These are phyloP conservation scores for Mycteria americana DNA, from an alignment of 2,797 vertebrate species.

Conservation along the genomic window DNA sequence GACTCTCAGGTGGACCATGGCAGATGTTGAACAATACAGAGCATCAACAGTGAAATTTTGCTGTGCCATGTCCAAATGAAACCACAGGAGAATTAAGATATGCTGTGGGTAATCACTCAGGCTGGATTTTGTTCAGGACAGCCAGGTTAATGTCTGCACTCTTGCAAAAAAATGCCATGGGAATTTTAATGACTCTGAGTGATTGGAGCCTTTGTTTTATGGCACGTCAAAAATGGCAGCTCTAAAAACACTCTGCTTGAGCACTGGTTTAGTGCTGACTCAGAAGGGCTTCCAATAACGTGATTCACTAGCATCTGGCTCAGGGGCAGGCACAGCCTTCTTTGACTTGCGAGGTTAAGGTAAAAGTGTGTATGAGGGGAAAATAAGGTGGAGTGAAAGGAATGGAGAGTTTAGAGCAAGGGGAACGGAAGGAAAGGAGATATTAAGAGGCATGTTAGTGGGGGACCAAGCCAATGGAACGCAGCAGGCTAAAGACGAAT, in stretches of 20 bases:
- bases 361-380: background rate
- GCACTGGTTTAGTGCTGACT: slow-evolving; percentile 52
- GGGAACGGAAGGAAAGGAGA: background rate
- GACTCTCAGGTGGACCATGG: slow-evolving; percentile 22
- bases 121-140: slow-evolving; percentile 68
- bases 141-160: slow-evolving; percentile 67
- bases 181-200: slow-evolving; percentile 69
- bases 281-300: slow-evolving; percentile 35
- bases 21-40: slow-evolving; percentile 55
- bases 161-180: slow-evolving; percentile 67
- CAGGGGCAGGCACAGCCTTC: background rate
- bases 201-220: slow-evolving; percentile 61
- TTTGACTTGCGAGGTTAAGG: background rate
- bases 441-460: background rate
- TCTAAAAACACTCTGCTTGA: slow-evolving; percentile 38
- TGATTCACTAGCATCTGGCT: slow-evolving; percentile 8
- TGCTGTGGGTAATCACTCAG: slow-evolving; percentile 65
- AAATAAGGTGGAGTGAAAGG: background rate
- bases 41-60: slow-evolving; percentile 61
- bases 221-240: slow-evolving; percentile 54
- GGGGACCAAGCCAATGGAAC: background rate
- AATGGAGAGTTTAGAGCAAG: background rate
- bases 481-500: background rate
- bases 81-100: slow-evolving; percentile 64
- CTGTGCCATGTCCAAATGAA: slow-evolving; percentile 58